Evolutionary conservation across 2,888 invertebrate species (phyloP), one percentile per base, ranked within the genome.

Genomic region (Acronicta aceris): DNA sequence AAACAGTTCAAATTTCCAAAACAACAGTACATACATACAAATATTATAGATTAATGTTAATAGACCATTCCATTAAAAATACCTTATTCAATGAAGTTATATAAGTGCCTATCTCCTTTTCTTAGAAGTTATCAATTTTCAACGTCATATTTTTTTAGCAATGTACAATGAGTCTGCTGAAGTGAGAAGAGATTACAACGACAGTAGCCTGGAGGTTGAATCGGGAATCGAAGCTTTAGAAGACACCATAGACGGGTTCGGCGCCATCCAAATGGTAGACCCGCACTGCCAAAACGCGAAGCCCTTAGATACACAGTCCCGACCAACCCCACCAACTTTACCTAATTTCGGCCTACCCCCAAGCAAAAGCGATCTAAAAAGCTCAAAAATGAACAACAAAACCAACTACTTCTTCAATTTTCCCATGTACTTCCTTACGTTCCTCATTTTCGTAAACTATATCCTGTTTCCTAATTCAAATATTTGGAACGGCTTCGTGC

Each of bases 181-280:
- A 63, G 58, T 82, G 43, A 80, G 81, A 41, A 84, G 78, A 67
- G 90, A 91, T 30, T 75, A 80, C 25, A 85, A 81, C 63, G 92
- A 92, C 56, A 84, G 65, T 56, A 84, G 84, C 54, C 61, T 85
- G 78, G 95, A 95, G 62, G 94, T 95, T 0, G 95, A 95, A 81
- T 95, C 95, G 0, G 95, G 95, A 6, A 83, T 95, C 15, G 95
- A 95, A 75, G 95, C 95, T 0, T 74, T 94, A 16, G 95, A 95
- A 81, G 95, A 95, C 43, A 88, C 82, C 10, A 81, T 93, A 53
- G 93, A 94, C 40, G 89, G 83, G 0, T 89, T 89, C 41, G 88
- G 86, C 2, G 89, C 87, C 48, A 80, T 86, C n/a, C 83, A 79
- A 16, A 81, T 83, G 21, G n/a, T 75, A 7, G 79, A 86, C 30